Percentiles rank a stretch among this genome's conserved stretches.
Evolutionary conservation across 2,797 vertebrate genomes (phyloP).

Genomic region (Clarias pachynema): DNA sequence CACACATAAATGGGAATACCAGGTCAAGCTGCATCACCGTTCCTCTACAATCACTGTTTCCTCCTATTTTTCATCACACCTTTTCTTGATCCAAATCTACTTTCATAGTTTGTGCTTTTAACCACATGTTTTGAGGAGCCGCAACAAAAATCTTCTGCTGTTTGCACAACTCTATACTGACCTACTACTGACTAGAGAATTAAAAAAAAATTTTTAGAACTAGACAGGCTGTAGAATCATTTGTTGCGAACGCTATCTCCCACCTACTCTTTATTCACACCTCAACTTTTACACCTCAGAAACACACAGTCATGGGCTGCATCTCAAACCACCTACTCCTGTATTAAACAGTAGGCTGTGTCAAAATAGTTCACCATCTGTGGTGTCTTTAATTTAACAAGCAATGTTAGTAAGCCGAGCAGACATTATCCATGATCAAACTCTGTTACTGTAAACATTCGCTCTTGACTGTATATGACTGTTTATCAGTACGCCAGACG

Average conservation of each 20-base stretch:
- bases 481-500: background rate
- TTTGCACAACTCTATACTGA: background rate
- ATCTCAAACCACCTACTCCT: conserved; percentile 4
- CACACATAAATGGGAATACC: background rate
- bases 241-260: background rate
- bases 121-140: background rate
- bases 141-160: background rate
- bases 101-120: background rate
- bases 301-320: background rate
- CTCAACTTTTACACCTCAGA: conserved; percentile 14
- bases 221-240: background rate
- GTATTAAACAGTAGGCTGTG: background rate
- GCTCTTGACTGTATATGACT: background rate
- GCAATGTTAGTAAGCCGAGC: background rate
- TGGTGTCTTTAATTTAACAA: background rate
- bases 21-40: background rate
- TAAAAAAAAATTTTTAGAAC: background rate
- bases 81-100: background rate
- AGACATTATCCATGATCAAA: background rate
- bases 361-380: conserved; percentile 18
- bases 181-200: background rate
- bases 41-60: background rate
- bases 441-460: background rate
- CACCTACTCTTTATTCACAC: conserved; percentile 4
- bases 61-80: background rate